Evolutionary conservation across 2,888 invertebrate species (phyloP).

Genomic region (Entomobrya proxima): DNA sequence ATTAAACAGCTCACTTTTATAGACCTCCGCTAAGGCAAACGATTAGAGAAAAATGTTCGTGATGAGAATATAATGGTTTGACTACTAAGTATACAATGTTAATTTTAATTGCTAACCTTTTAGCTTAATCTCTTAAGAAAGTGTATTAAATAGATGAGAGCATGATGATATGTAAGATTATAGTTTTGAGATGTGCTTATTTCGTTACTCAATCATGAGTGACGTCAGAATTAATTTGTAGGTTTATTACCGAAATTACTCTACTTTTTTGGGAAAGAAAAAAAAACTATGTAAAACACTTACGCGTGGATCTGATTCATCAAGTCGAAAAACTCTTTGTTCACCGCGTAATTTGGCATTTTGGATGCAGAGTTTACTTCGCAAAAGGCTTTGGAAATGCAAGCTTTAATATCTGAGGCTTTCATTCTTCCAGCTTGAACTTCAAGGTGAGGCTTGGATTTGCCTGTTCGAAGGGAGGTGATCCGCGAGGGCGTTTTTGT

Average conservation of each 20-base stretch:
- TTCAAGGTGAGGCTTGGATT: slow-evolving; percentile 1
- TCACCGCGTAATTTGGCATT: slow-evolving; percentile 60
- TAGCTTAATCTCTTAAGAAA: no score
- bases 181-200: no score
- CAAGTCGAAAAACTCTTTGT: slow-evolving; percentile 60
- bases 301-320: slow-evolving; percentile 51
- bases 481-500: slow-evolving; percentile 5
- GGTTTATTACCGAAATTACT: background rate
- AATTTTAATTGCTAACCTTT: no score
- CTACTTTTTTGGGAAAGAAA: background rate
- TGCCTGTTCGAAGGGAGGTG: background rate
- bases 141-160: no score
- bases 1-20: no score
- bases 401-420: slow-evolving; percentile 63
- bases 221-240: background rate
- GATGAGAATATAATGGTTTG: no score
- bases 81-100: no score
- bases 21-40: background rate
- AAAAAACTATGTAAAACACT: slow-evolving; percentile 11
- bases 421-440: slow-evolving; percentile 42
- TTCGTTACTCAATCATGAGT: no score
- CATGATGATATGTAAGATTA: no score
- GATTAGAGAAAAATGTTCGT: no score
- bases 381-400: slow-evolving; percentile 70
- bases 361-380: slow-evolving; percentile 65